phyloP scores from a whole-genome alignment of 2,113 vertebrate genomes.

The Abramis brama region DNA sequence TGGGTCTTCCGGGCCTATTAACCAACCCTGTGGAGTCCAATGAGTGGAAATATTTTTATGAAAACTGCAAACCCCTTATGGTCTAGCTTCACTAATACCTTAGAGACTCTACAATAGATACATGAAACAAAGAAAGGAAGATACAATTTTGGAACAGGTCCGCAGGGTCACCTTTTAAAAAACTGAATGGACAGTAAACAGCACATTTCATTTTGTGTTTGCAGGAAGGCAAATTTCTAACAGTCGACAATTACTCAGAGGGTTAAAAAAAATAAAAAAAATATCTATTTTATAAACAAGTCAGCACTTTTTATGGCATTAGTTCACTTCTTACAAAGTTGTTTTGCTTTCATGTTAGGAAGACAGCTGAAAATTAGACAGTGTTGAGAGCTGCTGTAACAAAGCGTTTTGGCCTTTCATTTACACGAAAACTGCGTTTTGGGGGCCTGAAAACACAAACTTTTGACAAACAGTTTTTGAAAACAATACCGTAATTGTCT shows the following conservation, averaged over 20 bases:
- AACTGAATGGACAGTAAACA: neutral
- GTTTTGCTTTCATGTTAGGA: constrained; percentile 8
- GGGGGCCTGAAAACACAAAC: too few species aligned
- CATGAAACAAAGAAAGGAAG: constrained; percentile 20
- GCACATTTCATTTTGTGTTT: constrained; percentile 1
- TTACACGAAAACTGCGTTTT: too few species aligned
- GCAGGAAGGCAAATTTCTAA: constrained; percentile 19
- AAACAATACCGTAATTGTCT: too few species aligned
- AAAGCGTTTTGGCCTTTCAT: neutral
- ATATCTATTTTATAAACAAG: neutral
- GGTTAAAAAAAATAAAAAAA: neutral
- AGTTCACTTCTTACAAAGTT: neutral
- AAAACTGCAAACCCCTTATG: neutral
- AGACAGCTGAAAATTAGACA: constrained; percentile 1
- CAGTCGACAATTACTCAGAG: neutral
- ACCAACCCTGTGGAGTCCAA: constrained; percentile 20
- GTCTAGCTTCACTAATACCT: constrained; percentile 12
- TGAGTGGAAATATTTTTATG: constrained; percentile 34
- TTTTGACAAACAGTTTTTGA: too few species aligned
- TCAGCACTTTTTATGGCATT: constrained; percentile 33
- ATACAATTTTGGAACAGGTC: constrained; percentile 21
- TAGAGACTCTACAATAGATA: constrained; percentile 26
- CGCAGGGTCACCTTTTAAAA: constrained; percentile 26
- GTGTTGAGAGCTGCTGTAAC: neutral
- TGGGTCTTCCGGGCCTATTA: constrained; percentile 37